Percentiles rank a stretch among this genome's conserved stretches.
phyloP scores from a whole-genome alignment of 1,140 invertebrate species.

The Drosophila mauritiana region DNA sequence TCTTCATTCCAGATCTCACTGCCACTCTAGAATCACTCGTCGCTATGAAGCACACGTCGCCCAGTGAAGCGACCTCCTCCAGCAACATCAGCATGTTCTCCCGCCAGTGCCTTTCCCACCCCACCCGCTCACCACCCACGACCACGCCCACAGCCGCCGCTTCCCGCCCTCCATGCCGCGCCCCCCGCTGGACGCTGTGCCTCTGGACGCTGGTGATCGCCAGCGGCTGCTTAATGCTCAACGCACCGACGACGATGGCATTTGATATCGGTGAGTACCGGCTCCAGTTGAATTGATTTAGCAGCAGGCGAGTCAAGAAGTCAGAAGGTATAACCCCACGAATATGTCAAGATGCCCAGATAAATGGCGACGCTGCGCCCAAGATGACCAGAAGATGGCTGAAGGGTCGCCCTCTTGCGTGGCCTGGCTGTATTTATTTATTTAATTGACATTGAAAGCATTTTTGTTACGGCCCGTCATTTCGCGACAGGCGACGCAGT shows the following conservation, averaged over 20 bases:
- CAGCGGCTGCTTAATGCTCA: constrained; percentile 69
- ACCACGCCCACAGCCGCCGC: constrained; percentile 12
- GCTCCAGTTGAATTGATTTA: constrained; percentile 10
- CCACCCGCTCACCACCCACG: constrained; percentile 33
- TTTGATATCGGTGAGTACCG: constrained; percentile 80
- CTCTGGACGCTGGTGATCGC: constrained; percentile 68
- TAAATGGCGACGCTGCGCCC: background rate
- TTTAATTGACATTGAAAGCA: constrained; percentile 78
- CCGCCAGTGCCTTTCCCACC: constrained; percentile 83
- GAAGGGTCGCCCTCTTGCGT: background rate
- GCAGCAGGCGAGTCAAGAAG: constrained; percentile 23
- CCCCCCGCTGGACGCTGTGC: constrained; percentile 58
- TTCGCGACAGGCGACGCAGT: constrained; percentile 59
- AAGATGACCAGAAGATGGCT: background rate
- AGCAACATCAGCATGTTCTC: constrained; percentile 64
- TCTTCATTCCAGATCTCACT: constrained; percentile 63
- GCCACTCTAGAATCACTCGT: constrained; percentile 9
- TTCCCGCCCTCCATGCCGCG: constrained; percentile 34
- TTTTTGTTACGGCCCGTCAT: constrained; percentile 69
- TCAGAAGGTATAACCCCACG: constrained; percentile 20
- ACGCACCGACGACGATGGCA: constrained; percentile 56
- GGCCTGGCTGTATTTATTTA: constrained; percentile 17
- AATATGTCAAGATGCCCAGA: constrained; percentile 4
- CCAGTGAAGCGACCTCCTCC: constrained; percentile 45
- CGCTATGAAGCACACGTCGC: constrained; percentile 24